These are phyloP conservation scores for Scomber japonicus DNA, from an alignment of 2,113 vertebrate species.

Conservation along the genomic window DNA sequence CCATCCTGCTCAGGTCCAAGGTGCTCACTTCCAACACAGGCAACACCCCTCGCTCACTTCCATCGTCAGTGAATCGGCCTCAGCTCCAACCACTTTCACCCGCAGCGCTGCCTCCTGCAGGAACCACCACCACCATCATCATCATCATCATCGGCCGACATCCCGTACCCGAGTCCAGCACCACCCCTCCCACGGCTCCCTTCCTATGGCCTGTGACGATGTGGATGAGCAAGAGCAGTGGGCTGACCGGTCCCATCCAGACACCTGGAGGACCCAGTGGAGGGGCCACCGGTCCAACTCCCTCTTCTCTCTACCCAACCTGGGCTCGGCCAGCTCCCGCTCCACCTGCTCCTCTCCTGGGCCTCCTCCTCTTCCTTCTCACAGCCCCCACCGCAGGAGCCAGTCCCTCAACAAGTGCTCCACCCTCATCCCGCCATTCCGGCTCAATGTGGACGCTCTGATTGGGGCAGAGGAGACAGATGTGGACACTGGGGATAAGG, in stretches of 20 bases:
- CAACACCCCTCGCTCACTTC: constrained; percentile 45
- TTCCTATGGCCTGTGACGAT: constrained; percentile 63
- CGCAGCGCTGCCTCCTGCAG: constrained; percentile 57
- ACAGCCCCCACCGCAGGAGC: constrained; percentile 62
- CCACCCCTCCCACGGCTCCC: constrained; percentile 72
- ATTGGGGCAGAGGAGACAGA: constrained; percentile 92
- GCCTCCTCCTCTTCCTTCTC: constrained; percentile 30
- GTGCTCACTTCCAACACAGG: constrained; percentile 77
- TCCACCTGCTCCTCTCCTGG: constrained; percentile 76
- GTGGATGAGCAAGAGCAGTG: constrained; percentile 58
- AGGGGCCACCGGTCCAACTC: constrained; percentile 87
- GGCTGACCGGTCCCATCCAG: constrained; percentile 45
- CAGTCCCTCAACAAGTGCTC: constrained; percentile 59
- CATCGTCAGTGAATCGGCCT: constrained; percentile 47
- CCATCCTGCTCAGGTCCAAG: constrained; percentile 83
- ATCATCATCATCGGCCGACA: constrained; percentile 48
- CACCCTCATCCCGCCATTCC: constrained; percentile 79
- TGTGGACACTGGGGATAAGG: constrained; percentile 92
- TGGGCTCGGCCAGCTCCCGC: constrained; percentile 72
- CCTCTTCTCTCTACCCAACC: constrained; percentile 90
- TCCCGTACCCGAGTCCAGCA: constrained; percentile 60
- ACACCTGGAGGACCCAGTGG: constrained; percentile 73
- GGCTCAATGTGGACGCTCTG: constrained; percentile 88
- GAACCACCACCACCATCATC: constrained; percentile 53
- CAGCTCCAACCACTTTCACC: constrained; percentile 61